Percentiles rank a stretch among this genome's conserved stretches.
phyloP scores from a whole-genome alignment of 1,140 invertebrate species.

The Bombus superbus region DNA sequence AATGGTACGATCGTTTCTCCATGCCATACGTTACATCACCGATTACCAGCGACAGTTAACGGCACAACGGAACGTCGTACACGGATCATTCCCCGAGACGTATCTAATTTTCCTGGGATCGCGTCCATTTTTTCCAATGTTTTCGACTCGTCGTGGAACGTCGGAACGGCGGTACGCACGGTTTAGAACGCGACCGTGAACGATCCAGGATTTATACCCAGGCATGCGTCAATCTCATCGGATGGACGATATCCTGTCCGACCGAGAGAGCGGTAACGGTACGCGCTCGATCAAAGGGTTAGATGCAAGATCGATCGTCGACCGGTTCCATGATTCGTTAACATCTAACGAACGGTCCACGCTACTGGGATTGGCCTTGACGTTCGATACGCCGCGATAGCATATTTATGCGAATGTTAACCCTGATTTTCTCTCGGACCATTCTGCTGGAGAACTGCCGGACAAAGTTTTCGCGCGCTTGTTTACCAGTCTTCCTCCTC shows the following conservation, averaged over 20 bases:
- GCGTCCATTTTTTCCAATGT: not conserved
- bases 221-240: conserved; percentile 51
- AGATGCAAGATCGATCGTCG: conserved; percentile 35
- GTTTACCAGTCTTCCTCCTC: not conserved
- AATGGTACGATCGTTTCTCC: conserved; percentile 5
- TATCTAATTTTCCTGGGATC: conserved; percentile 31
- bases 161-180: not conserved
- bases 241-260: conserved; percentile 54
- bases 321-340: conserved; percentile 52
- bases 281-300: conserved; percentile 52
- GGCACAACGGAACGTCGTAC: conserved; percentile 16
- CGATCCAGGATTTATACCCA: conserved; percentile 41
- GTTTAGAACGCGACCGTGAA: not conserved
- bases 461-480: not conserved
- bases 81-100: conserved; percentile 27
- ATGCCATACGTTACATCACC: conserved; percentile 46
- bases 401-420: conserved; percentile 38
- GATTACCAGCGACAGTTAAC: conserved; percentile 50
- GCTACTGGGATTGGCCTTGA: conserved; percentile 21
- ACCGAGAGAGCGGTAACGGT: conserved; percentile 58
- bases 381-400: not conserved
- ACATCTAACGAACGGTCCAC: conserved; percentile 47
- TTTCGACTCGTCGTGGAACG: not conserved
- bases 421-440: conserved; percentile 3
- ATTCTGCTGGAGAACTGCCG: too few relatives aligned